Conservation (phyloP, 2,113 vertebrate species). For the Anguilla japonica region DNA sequence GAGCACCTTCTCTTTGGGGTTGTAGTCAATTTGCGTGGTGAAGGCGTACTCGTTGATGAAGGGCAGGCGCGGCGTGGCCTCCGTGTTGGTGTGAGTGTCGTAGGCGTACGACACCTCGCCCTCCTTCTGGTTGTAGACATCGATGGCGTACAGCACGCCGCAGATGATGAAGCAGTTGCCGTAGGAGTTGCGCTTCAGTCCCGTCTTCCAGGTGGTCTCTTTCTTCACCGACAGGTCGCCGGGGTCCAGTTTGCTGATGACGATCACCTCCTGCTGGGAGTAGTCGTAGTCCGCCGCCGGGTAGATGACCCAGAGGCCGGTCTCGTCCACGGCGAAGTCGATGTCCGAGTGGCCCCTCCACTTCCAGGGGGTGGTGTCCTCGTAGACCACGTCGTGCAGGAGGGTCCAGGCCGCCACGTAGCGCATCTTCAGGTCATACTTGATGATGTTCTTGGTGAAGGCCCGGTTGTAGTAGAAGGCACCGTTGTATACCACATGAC, state of each 20-base stretch:
- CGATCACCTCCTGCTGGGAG: slow-evolving; percentile 84
- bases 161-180: slow-evolving; percentile 98
- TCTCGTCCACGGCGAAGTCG: slow-evolving; percentile 95
- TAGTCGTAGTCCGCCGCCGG: slow-evolving; percentile 82
- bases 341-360: slow-evolving; percentile 97
- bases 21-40: slow-evolving; percentile 96
- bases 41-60: slow-evolving; percentile 85
- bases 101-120: slow-evolving; percentile 90
- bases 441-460: slow-evolving; percentile 98
- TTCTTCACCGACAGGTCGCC: slow-evolving; percentile 84
- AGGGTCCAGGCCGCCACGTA: slow-evolving; percentile 89
- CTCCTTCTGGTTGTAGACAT: slow-evolving; percentile 85
- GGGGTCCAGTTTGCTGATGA: slow-evolving; percentile 89
- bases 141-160: slow-evolving; percentile 89
- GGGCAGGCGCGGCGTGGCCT: slow-evolving; percentile 82
- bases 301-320: slow-evolving; percentile 97
- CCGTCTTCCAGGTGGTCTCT: slow-evolving; percentile 90
- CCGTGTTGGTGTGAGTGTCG: slow-evolving; percentile 90
- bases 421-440: slow-evolving; percentile 88
- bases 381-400: slow-evolving; percentile 86
- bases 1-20: slow-evolving; percentile 90
- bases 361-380: slow-evolving; percentile 94
- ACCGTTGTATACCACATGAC: slow-evolving; percentile 90
- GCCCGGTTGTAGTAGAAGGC: slow-evolving; percentile 97
- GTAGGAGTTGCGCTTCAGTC: slow-evolving; percentile 84